Evolutionary conservation across 2,888 invertebrate species (phyloP).

Genomic region (Gortyna flavago): DNA sequence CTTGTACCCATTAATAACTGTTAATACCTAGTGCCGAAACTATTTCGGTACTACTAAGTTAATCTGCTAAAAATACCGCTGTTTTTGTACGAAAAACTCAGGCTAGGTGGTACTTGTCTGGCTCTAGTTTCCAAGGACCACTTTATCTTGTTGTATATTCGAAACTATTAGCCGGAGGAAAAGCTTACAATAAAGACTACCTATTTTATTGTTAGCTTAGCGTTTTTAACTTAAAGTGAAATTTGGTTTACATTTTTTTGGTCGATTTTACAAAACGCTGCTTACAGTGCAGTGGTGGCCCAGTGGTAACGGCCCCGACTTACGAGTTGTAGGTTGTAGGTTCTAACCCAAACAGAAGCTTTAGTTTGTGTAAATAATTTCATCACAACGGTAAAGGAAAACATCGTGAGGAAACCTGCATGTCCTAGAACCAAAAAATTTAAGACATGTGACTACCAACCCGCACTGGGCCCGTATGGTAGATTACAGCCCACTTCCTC

Average conservation of each 20-base stretch:
- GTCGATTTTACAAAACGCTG: not conserved
- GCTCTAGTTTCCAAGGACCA: constrained; percentile 21
- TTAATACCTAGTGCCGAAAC: not conserved
- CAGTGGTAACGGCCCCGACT: not conserved
- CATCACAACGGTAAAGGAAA: not conserved
- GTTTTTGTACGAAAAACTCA: constrained; percentile 21
- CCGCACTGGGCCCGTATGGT: too few relatives aligned
- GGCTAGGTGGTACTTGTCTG: not conserved
- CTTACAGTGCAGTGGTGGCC: not conserved
- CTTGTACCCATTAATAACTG: not conserved
- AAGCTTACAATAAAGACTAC: not conserved
- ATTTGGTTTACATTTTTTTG: not conserved
- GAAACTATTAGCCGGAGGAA: constrained; percentile 16
- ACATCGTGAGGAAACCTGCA: not conserved
- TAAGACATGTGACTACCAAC: not conserved
- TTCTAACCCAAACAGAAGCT: too few relatives aligned
- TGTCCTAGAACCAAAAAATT: not conserved
- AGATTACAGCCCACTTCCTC: not conserved
- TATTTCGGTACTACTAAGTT: not conserved
- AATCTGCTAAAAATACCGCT: not conserved
- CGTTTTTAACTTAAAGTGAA: not conserved
- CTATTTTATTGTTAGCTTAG: not conserved
- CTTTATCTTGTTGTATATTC: constrained; percentile 34
- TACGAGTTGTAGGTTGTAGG: not conserved
- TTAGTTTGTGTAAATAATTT: not conserved